Conservation (phyloP, 2,797 vertebrate genomes). For the Huso huso region DNA sequence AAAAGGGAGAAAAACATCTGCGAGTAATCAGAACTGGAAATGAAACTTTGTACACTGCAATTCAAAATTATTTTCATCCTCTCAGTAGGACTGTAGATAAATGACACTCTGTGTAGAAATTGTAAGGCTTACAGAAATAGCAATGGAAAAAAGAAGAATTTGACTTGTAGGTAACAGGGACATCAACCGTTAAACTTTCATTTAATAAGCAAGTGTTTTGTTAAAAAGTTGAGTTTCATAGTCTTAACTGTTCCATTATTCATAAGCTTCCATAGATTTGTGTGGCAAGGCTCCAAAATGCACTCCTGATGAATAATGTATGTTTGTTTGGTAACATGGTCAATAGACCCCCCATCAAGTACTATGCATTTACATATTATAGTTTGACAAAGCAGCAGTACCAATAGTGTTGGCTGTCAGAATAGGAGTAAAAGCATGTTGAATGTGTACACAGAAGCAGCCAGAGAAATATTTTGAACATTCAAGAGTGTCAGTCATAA, state of each 20-base stretch:
- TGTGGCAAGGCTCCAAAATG: slow-evolving; percentile 7
- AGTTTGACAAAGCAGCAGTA: slow-evolving; percentile 40
- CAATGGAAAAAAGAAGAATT: too few relatives aligned
- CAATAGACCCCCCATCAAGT: slow-evolving; percentile 33
- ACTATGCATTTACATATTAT: slow-evolving; percentile 54
- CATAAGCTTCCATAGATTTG: slow-evolving; percentile 5
- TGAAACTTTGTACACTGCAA: too few relatives aligned
- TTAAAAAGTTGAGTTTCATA: background rate
- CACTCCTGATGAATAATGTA: slow-evolving; percentile 27
- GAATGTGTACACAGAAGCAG: background rate
- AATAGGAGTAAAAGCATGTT: slow-evolving; percentile 33
- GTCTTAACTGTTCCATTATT: slow-evolving; percentile 4
- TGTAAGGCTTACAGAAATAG: too few relatives aligned
- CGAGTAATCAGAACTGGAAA: too few relatives aligned
- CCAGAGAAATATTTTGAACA: too few relatives aligned
- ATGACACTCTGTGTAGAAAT: too few relatives aligned
- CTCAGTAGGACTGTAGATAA: too few relatives aligned
- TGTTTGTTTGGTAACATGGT: slow-evolving; percentile 39
- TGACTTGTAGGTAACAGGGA: too few relatives aligned
- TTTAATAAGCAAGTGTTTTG: slow-evolving; percentile 4
- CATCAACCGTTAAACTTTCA: background rate
- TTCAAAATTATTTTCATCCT: too few relatives aligned
- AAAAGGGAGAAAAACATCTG: too few relatives aligned
- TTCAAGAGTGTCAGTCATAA: too few relatives aligned
- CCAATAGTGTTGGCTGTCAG: slow-evolving; percentile 37